Evolutionary conservation across 2,797 vertebrate species (phyloP).

Genomic region (Crenuchus spilurus): DNA sequence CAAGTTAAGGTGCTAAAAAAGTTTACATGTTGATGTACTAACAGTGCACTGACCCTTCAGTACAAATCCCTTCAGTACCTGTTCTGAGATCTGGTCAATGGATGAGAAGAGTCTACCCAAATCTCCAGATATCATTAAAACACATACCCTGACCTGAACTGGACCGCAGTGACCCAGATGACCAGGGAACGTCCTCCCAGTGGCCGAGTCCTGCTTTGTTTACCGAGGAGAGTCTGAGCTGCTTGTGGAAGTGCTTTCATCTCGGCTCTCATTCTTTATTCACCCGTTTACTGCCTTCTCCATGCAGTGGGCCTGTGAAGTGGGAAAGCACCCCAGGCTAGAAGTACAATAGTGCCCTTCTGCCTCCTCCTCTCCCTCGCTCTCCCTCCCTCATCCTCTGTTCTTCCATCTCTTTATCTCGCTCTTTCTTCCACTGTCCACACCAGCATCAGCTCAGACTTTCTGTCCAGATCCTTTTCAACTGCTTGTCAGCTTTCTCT

Average conservation of each 20-base stretch:
- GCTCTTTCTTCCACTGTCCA: slow-evolving; percentile 46
- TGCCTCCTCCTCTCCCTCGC: slow-evolving; percentile 23
- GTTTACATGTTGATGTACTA: no score
- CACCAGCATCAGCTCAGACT: slow-evolving; percentile 35
- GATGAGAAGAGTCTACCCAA: neutral
- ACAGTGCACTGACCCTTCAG: no score
- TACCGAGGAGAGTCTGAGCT: slow-evolving; percentile 51
- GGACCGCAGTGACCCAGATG: slow-evolving; percentile 3
- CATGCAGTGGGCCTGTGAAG: slow-evolving; percentile 72
- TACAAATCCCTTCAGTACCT: no score
- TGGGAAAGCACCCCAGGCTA: slow-evolving; percentile 67
- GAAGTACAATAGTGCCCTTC: slow-evolving; percentile 42
- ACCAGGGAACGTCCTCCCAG: slow-evolving; percentile 5
- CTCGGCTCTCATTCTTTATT: slow-evolving; percentile 79
- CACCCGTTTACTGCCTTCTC: slow-evolving; percentile 69
- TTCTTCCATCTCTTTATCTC: slow-evolving; percentile 45
- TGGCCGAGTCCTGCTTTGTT: slow-evolving; percentile 24
- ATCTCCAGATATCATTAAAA: neutral
- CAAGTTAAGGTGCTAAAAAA: no score
- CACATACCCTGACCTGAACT: neutral
- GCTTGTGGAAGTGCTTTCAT: slow-evolving; percentile 74
- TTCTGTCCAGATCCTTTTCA: slow-evolving; percentile 39
- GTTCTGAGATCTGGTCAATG: neutral
- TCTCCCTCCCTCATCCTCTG: slow-evolving; percentile 35
- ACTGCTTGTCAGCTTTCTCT: slow-evolving; percentile 46